These are phyloP conservation scores for Chondrosia reniformis DNA, from an alignment of 37 sponge, comb jelly and placozoan species.

Conservation along the genomic window DNA sequence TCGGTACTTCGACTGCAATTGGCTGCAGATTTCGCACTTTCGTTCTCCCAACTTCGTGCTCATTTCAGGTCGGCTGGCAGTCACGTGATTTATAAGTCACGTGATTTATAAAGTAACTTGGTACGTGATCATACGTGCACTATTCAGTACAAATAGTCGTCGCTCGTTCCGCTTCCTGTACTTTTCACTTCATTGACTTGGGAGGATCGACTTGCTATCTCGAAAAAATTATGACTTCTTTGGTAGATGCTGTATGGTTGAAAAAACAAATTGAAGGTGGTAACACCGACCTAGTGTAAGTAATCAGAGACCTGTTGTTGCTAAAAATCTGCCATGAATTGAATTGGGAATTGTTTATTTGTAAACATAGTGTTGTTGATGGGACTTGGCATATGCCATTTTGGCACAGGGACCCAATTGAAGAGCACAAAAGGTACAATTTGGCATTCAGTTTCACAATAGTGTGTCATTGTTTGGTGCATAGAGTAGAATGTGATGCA, in stretches of 20 bases:
- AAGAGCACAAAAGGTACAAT: slow-evolving; percentile 35
- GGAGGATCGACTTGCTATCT: not conserved
- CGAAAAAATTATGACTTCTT: not conserved
- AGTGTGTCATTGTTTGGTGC: not conserved
- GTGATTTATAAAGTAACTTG: too few species aligned
- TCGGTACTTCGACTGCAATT: slow-evolving; percentile 16
- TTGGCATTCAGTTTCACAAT: not conserved
- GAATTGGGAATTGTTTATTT: not conserved
- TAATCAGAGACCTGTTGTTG: not conserved
- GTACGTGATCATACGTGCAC: too few species aligned
- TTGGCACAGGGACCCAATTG: slow-evolving; percentile 55
- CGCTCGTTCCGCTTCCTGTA: too few species aligned
- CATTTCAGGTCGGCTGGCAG: too few species aligned
- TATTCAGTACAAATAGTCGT: too few species aligned
- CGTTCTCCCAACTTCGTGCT: not conserved
- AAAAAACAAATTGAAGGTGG: slow-evolving; percentile 36
- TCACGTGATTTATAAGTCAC: too few species aligned
- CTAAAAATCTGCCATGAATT: not conserved
- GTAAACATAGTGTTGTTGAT: slow-evolving; percentile 23
- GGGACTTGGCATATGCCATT: slow-evolving; percentile 50
- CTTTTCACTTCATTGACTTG: too few species aligned
- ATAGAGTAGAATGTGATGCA: not conserved
- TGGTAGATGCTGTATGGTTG: slow-evolving; percentile 48
- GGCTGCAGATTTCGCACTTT: slow-evolving; percentile 19
- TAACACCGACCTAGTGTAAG: slow-evolving; percentile 12